Conservation (phyloP, 2,888 invertebrate genomes). For the Pterostichus madidus region DNA sequence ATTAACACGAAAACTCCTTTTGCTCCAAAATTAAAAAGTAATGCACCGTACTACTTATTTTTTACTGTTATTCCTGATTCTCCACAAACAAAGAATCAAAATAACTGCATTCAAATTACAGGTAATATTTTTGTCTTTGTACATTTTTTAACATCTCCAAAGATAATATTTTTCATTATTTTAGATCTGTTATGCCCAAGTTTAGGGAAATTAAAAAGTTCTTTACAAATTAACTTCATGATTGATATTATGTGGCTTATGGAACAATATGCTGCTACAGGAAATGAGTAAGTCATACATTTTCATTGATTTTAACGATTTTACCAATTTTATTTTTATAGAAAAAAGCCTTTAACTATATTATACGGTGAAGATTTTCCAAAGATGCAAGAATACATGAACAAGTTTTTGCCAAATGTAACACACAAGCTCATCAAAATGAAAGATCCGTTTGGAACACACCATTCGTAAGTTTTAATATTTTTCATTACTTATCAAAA, state of each 20-base stretch:
- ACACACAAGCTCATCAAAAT: constrained; percentile 85
- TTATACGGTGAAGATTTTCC: constrained; percentile 86
- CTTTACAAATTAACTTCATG: constrained; percentile 96
- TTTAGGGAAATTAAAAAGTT: constrained; percentile 86
- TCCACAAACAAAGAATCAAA: constrained; percentile 82
- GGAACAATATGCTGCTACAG: constrained; percentile 89
- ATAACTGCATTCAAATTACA: constrained; percentile 85
- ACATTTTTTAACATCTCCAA: neutral
- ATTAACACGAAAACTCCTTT: constrained; percentile 71
- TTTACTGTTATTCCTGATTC: constrained; percentile 85
- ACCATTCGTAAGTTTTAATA: constrained; percentile 86
- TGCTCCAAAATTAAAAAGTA: constrained; percentile 83
- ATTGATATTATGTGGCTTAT: constrained; percentile 94
- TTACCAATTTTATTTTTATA: constrained; percentile 73
- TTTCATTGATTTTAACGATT: neutral
- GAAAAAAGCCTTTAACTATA: constrained; percentile 85
- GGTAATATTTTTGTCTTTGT: constrained; percentile 75
- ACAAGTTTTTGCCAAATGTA: constrained; percentile 81
- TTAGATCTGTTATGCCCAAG: constrained; percentile 88
- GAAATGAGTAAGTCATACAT: constrained; percentile 80
- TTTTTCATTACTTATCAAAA: too few relatives aligned
- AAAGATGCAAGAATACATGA: constrained; percentile 77
- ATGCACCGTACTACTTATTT: constrained; percentile 87
- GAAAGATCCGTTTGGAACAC: constrained; percentile 90
- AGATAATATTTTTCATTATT: constrained; percentile 14